phyloP scores from a whole-genome alignment of 2,113 vertebrate species.

The Mohoua ochrocephala region DNA sequence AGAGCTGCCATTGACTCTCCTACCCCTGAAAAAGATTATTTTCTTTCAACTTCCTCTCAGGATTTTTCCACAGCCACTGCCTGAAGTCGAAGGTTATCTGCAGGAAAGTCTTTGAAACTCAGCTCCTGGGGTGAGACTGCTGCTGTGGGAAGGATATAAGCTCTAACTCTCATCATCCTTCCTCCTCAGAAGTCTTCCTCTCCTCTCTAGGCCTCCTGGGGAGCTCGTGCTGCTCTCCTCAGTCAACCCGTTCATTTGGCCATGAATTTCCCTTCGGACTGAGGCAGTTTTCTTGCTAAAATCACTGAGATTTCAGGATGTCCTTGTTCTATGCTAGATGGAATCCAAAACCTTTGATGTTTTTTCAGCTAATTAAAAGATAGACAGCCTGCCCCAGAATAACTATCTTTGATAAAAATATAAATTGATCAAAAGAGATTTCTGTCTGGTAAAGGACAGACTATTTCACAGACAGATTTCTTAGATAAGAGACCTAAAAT shows the following conservation, averaged over 20 bases:
- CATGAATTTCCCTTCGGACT: background rate
- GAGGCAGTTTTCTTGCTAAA: background rate
- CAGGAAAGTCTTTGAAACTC: conserved; percentile 4
- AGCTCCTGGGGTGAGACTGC: background rate
- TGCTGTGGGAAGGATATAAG: background rate
- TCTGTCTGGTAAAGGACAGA: background rate
- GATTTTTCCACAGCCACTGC: background rate
- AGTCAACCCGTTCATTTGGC: background rate
- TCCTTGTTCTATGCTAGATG: background rate
- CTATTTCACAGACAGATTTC: background rate
- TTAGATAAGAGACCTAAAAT: background rate
- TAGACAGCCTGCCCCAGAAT: background rate
- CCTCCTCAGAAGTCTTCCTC: background rate
- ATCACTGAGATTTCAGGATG: background rate
- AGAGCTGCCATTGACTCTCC: background rate
- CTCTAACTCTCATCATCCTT: background rate
- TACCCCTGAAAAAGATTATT: background rate
- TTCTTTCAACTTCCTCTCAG: background rate
- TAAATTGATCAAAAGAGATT: conserved; percentile 44
- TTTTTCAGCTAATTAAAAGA: conserved; percentile 46
- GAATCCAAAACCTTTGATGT: conserved; percentile 44
- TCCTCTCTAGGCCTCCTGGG: background rate
- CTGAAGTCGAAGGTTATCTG: background rate
- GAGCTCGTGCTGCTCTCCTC: background rate
- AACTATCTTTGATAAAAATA: conserved; percentile 27